phyloP scores from a whole-genome alignment of 2,113 vertebrate genomes.

The Verasper variegatus region DNA sequence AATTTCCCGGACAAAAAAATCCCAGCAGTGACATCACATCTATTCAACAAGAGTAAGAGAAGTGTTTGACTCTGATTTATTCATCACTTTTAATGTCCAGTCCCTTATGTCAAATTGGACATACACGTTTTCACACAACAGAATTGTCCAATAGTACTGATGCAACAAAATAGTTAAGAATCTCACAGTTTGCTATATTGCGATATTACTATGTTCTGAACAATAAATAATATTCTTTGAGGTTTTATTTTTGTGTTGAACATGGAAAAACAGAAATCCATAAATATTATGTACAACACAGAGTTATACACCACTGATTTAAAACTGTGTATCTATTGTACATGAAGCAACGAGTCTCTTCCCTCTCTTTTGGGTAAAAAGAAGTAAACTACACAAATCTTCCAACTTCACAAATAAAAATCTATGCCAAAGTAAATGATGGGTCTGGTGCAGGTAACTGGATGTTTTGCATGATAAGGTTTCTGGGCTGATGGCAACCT shows the following conservation, averaged over 20 bases:
- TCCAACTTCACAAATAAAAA: neutral
- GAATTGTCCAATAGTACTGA: neutral
- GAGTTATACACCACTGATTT: neutral
- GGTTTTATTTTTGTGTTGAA: conserved; percentile 10
- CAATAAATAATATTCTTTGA: neutral
- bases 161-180: neutral
- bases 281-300: neutral
- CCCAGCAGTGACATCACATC: neutral
- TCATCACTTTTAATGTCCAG: conserved; percentile 15
- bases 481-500: conserved; percentile 61
- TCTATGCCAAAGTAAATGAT: neutral
- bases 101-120: neutral
- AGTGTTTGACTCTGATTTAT: conserved; percentile 7
- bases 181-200: accelerated
- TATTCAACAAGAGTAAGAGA: neutral
- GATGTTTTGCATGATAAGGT: conserved; percentile 45
- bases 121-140: neutral
- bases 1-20: too few relatives aligned
- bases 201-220: neutral
- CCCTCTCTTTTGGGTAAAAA: neutral
- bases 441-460: conserved; percentile 9
- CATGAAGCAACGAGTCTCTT: neutral
- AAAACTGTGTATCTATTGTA: neutral
- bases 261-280: conserved; percentile 9
- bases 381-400: neutral